Evolutionary conservation across 23 tunicate species (phyloP).

Genomic region (Ascidia mentula): DNA sequence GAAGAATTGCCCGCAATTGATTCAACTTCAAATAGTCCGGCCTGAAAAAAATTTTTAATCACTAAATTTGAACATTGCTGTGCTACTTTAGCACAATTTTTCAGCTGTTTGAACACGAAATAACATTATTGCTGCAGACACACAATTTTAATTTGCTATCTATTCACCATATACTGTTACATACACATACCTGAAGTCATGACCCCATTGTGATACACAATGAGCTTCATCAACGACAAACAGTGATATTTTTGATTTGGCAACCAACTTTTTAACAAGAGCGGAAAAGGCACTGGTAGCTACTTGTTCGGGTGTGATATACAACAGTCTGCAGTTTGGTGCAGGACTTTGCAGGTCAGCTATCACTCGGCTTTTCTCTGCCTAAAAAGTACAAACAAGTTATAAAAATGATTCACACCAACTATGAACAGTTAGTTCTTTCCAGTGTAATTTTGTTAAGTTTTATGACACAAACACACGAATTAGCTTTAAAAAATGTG

Average conservation of each 20-base stretch:
- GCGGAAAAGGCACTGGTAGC: slow-evolving; percentile 42
- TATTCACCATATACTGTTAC: too few relatives aligned
- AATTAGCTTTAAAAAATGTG: too few relatives aligned
- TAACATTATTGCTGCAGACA: too few relatives aligned
- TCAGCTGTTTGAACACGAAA: too few relatives aligned
- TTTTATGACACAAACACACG: too few relatives aligned
- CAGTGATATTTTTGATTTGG: slow-evolving; percentile 31
- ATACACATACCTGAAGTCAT: slow-evolving; percentile 92
- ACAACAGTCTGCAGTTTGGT: slow-evolving; percentile 70
- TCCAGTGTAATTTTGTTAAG: too few relatives aligned
- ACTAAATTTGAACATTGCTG: too few relatives aligned
- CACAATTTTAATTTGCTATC: too few relatives aligned
- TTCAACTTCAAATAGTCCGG: slow-evolving; percentile 81
- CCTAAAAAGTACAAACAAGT: slow-evolving; percentile 18
- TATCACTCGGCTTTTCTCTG: slow-evolving; percentile 43
- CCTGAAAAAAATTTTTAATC: slow-evolving; percentile 20
- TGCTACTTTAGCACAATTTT: too few relatives aligned
- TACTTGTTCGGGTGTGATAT: slow-evolving; percentile 93
- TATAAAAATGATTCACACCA: too few relatives aligned
- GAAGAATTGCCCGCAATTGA: slow-evolving; percentile 23
- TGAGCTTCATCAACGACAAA: slow-evolving; percentile 95
- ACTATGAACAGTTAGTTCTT: too few relatives aligned
- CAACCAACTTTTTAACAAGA: slow-evolving; percentile 28
- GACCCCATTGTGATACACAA: slow-evolving; percentile 98
- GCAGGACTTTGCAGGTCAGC: slow-evolving; percentile 49